Evolutionary conservation across 2,113 vertebrate genomes (phyloP).

Genomic region (Paramormyrops kingsleyae): DNA sequence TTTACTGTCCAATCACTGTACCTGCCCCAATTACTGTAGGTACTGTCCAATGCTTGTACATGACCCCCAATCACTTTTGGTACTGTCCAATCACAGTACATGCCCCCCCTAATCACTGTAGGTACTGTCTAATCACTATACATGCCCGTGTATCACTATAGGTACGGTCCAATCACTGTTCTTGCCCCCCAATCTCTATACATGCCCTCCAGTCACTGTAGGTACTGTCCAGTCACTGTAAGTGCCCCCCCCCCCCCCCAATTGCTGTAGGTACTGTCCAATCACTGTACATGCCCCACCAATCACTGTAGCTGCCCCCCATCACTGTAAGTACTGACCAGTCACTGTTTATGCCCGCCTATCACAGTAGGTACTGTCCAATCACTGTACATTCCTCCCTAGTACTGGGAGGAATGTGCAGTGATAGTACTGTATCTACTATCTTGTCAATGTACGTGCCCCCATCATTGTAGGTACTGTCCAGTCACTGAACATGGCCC

Average conservation of each 20-base stretch:
- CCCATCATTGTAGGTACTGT: not conserved
- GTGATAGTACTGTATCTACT: no score
- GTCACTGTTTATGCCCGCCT: no score
- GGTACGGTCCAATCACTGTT: not conserved
- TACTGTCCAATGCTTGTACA: not conserved
- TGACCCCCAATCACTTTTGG: not conserved
- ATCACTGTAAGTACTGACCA: no score
- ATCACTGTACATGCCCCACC: not conserved
- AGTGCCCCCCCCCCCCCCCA: no score
- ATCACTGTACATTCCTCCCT: not conserved
- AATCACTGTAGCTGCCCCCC: not conserved
- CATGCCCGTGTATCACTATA: not conserved
- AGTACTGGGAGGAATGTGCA: no score
- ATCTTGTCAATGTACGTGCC: not conserved
- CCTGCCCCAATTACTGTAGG: not conserved
- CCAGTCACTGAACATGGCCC: not conserved
- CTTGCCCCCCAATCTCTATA: not conserved
- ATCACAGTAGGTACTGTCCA: not conserved
- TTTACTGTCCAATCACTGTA: not conserved
- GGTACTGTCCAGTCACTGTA: no score
- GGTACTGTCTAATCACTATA: not conserved
- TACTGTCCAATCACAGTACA: not conserved
- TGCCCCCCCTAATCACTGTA: not conserved
- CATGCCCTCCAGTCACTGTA: not conserved
- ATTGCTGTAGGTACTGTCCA: not conserved